Evolutionary conservation across 1,140 invertebrate species (phyloP), one percentile per base, ranked within the genome.

Genomic region (Bathynomus jamesi): DNA sequence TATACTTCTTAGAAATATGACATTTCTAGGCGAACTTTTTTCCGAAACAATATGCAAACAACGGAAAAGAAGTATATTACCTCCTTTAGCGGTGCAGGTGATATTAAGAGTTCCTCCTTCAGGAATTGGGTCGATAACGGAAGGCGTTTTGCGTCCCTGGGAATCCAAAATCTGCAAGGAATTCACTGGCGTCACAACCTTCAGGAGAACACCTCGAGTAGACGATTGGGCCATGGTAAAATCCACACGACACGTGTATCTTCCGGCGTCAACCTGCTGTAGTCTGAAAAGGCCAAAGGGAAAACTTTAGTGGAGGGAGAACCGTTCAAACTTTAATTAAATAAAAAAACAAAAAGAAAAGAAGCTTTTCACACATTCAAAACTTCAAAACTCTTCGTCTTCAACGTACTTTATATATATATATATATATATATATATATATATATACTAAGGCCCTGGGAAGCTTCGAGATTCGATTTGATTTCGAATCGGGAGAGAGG

Each of bases 181-280:
- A 17, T 76, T 67, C 29, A 76, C 74, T 1, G 74, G 74, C 2
- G 74, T 68, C 64, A 76, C 71, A 3, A 72, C 74, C 29, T 67
- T 31, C 24, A 72, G 64, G 21, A 60, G 11, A 8, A 70, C 74
- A 0, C 61, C 67, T 5, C 67, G 63, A 10, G 71, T 72, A 10
- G 67, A 71, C 27, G 70, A 72, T 67, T 76, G 74, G 24, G 74
- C 74, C 17, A 61, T 60, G 62, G 71, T 69, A 71, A 76, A 76
- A 31, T 76, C 74, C 67, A 76, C 74, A 4, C 74, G 74, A 28
- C 74, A 76, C 4, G 70, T 70, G 67, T 76, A 76, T n/a, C 67
- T 32, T 4, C 74, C 74, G n/a, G 32, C 70, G 60, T 76, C 74
- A 8, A 28, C 53, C 27, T 53, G 27, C 67, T 69, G 67, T 28